A percentile compares a stretch with the other conserved stretches of the same genome.
Conservation (phyloP, 2,888 invertebrate species). For the Phania funesta region DNA sequence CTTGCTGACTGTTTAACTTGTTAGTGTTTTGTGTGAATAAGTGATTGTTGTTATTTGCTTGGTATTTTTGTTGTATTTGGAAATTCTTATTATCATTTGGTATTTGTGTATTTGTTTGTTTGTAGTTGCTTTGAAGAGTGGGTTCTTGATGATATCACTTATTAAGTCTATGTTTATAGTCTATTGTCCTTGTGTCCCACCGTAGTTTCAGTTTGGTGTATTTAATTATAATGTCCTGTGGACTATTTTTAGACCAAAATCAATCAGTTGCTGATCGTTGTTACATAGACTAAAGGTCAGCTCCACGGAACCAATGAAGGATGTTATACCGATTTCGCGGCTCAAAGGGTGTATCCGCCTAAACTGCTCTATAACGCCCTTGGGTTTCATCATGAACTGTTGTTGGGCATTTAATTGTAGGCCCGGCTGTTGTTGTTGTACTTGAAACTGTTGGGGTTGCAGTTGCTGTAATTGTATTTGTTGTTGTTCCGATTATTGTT, state of each 20-base stretch:
- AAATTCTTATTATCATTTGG: neutral
- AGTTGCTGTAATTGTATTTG: neutral
- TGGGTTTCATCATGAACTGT: conserved; percentile 1
- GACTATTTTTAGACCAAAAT: neutral
- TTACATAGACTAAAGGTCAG: neutral
- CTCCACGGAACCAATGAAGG: neutral
- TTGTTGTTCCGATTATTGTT: too few relatives aligned
- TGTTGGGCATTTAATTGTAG: conserved; percentile 2
- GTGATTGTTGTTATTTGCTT: too few relatives aligned
- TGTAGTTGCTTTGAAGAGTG: conserved; percentile 1
- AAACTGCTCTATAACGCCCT: neutral
- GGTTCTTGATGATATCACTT: neutral
- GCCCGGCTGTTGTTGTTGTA: neutral
- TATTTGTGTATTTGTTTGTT: neutral
- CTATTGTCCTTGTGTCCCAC: neutral
- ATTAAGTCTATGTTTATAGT: neutral
- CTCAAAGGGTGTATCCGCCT: neutral
- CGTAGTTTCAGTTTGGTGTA: conserved; percentile 2
- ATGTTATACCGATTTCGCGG: neutral
- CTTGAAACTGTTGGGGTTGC: conserved; percentile 1
- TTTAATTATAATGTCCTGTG: conserved; percentile 3
- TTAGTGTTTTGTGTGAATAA: neutral
- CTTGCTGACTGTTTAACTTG: neutral
- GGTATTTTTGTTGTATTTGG: too few relatives aligned
- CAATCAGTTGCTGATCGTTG: conserved; percentile 8